Conservation (phyloP, 1,140 invertebrate species). For the Dolichoris vasculosae region DNA sequence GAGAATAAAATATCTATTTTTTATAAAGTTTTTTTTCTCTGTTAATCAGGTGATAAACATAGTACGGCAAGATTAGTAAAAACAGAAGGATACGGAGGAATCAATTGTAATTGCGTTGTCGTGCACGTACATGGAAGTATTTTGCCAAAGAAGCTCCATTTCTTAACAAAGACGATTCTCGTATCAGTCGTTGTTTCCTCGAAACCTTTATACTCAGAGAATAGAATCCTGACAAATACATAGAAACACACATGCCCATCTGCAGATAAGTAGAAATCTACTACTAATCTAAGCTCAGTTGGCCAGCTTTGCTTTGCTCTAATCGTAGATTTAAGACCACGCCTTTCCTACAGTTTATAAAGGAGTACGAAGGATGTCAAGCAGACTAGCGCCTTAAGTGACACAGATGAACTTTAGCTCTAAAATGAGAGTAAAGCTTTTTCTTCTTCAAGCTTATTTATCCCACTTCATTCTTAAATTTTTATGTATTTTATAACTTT, state of each 20-base stretch:
- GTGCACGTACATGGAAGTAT: not conserved
- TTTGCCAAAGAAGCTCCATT: not conserved
- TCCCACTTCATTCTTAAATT: not conserved
- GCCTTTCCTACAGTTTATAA: not conserved
- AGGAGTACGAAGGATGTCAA: not conserved
- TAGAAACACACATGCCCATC: not conserved
- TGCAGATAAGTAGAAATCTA: not conserved
- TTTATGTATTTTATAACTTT: no score
- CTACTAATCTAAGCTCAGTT: constrained; percentile 22
- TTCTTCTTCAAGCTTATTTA: not conserved
- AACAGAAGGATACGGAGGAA: not conserved
- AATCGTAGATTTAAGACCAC: constrained; percentile 39
- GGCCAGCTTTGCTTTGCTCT: not conserved
- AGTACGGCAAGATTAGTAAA: not conserved
- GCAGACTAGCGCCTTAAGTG: not conserved
- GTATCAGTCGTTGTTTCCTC: not conserved
- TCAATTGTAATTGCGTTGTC: constrained; percentile 16
- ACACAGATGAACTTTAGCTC: constrained; percentile 10
- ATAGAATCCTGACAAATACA: not conserved
- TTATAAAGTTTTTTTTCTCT: not conserved
- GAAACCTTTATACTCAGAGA: not conserved
- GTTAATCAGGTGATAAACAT: constrained; percentile 39
- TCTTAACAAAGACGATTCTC: constrained; percentile 13
- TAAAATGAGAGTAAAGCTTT: not conserved
- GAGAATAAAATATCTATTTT: no score